Percentiles rank a stretch among this genome's conserved stretches.
These are phyloP conservation scores for Chelonus insularis DNA, from an alignment of 1,140 invertebrate genomes.

Conservation along the genomic window DNA sequence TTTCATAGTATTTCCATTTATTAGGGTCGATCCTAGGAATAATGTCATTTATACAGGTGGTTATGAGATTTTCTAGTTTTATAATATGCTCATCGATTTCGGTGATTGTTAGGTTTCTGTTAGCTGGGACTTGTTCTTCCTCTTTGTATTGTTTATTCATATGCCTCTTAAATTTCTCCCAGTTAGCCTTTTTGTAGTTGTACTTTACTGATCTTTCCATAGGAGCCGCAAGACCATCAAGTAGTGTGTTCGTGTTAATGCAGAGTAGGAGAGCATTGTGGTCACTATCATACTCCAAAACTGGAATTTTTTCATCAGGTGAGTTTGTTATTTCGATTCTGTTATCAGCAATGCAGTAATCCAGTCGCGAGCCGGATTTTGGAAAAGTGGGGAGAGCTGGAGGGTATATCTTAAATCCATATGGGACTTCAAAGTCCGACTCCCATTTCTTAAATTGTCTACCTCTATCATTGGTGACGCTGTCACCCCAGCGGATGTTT, in stretches of 20 bases:
- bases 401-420: not conserved
- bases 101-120: slow-evolving; percentile 18
- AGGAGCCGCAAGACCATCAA: not conserved
- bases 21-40: not conserved
- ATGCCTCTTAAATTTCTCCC: slow-evolving; percentile 20
- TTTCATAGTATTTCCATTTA: not conserved
- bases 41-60: not conserved
- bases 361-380: not conserved
- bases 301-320: not conserved
- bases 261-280: slow-evolving; percentile 9
- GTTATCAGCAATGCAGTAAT: slow-evolving; percentile 1
- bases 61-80: not conserved
- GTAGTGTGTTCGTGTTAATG: not conserved
- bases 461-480: slow-evolving; percentile 8
- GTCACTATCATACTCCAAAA: slow-evolving; percentile 30
- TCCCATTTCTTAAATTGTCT: slow-evolving; percentile 5
- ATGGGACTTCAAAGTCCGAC: not conserved
- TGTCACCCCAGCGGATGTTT: slow-evolving; percentile 1
- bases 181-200: slow-evolving; percentile 27
- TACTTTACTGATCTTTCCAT: not conserved
- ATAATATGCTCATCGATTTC: slow-evolving; percentile 22
- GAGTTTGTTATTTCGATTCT: slow-evolving; percentile 5
- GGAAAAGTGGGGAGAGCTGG: slow-evolving; percentile 7
- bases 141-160: not conserved
- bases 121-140: not conserved